Evolutionary conservation across 2,888 invertebrate species (phyloP), one percentile per base, ranked within the genome.

Genomic region (Amiota minor): DNA sequence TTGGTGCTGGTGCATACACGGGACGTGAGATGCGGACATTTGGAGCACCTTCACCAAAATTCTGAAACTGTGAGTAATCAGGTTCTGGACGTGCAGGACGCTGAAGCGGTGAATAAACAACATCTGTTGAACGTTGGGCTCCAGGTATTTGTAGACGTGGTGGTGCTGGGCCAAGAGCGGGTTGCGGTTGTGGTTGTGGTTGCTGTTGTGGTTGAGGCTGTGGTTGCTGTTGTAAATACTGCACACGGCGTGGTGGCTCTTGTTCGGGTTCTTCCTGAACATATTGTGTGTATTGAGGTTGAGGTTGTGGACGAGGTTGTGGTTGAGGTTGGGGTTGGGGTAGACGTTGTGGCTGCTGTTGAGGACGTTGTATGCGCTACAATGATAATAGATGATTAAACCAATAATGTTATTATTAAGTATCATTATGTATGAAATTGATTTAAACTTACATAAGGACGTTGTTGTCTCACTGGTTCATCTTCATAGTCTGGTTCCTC

Each of bases 401-500:
- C 4, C 0, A 14, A 10, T 12, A 23, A 49, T 67, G 45, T 69
- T 53, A 68, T 73, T 10, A 10, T 59, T 14, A n/a, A n/a, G n/a
- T n/a, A n/a, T n/a, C n/a, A 59, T 62, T 61, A 9, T 11, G 10
- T 6, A 11, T 61, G 35, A 35, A 8, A 8, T 35, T 35, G 35
- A 35, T 35, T 3, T 35, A 35, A 35, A 77, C 86, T 83, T 82
- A 89, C 89, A 71, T 88, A 89, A 9, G 87, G 87, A 14, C 86
- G 83, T 74, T 88, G 89, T 1, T 83, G 88, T 20, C 88, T 81
- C 62, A 80, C 79, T 2, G 81, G 82, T 71, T 89, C 89, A 73
- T 91, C 90, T 23, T 91, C 91, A 35, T 90, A 91, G 70, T 91
- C 90, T 14, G 90, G 88, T 49, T 87, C 82, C 59, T 88, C 86